Percentiles rank a stretch among this genome's conserved stretches.
Evolutionary conservation across 2,797 vertebrate species (phyloP).

Genomic region (Triplophysa yarkandensis): DNA sequence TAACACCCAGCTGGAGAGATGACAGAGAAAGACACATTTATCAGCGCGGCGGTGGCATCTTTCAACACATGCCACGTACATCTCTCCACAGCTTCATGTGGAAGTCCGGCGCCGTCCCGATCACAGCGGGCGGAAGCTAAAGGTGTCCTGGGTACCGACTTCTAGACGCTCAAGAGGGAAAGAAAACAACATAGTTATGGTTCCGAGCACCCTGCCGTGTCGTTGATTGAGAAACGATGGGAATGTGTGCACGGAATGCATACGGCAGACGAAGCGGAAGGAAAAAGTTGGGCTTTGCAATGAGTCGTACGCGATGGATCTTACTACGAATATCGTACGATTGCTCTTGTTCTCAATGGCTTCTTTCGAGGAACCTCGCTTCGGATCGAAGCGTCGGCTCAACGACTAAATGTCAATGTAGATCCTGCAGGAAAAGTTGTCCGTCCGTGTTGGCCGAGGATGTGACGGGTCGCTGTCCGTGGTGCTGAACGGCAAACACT

Average conservation of each 20-base stretch:
- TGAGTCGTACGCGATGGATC: too few relatives aligned
- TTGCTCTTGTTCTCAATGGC: too few relatives aligned
- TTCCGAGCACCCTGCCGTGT: conserved; percentile 9
- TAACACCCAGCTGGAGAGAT: conserved; percentile 69
- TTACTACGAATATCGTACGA: too few relatives aligned
- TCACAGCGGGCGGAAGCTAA: background rate
- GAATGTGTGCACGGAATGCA: background rate
- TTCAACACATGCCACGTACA: conserved; percentile 56
- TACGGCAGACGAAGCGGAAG: background rate
- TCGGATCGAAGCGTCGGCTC: too few relatives aligned
- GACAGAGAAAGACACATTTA: conserved; percentile 69
- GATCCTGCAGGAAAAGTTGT: conserved; percentile 13
- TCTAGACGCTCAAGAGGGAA: background rate
- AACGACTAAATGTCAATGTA: too few relatives aligned
- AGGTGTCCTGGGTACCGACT: too few relatives aligned
- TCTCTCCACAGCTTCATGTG: conserved; percentile 46
- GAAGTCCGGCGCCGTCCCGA: conserved; percentile 22
- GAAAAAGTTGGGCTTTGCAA: conserved; percentile 1
- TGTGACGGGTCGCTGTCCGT: conserved; percentile 28
- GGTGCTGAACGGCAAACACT: too few relatives aligned
- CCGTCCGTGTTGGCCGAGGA: conserved; percentile 6
- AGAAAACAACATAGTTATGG: background rate
- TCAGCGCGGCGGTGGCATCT: conserved; percentile 59
- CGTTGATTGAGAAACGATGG: conserved; percentile 5
- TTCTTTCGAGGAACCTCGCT: too few relatives aligned